phyloP scores from a whole-genome alignment of 2,113 vertebrate genomes.

The Phainopepla nitens region DNA sequence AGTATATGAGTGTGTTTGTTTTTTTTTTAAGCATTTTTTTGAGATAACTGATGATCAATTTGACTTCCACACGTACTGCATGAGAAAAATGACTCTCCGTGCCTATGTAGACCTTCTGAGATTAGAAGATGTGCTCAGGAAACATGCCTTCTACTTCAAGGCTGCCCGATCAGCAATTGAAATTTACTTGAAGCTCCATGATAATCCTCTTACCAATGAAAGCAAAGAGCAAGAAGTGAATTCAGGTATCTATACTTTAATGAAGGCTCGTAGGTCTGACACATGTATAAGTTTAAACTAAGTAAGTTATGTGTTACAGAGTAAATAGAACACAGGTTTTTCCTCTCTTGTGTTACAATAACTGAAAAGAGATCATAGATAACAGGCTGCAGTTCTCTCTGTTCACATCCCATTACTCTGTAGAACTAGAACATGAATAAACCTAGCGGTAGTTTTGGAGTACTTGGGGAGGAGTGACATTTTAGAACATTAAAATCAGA shows the following conservation, averaged over 20 bases:
- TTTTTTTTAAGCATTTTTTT: constrained; percentile 77
- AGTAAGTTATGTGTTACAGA: not conserved
- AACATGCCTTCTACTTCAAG: constrained; percentile 79
- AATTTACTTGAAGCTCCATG: constrained; percentile 81
- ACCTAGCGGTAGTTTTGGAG: not conserved
- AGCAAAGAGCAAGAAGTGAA: constrained; percentile 81
- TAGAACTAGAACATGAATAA: not conserved
- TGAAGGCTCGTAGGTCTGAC: not conserved
- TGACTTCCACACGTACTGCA: constrained; percentile 82
- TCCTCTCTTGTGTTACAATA: not conserved
- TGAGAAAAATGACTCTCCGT: constrained; percentile 82
- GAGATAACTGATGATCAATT: constrained; percentile 82
- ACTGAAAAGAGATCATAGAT: not conserved
- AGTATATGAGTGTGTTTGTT: not conserved
- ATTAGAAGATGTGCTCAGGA: constrained; percentile 77
- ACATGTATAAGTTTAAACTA: not conserved
- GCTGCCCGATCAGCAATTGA: constrained; percentile 78
- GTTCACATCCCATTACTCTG: not conserved
- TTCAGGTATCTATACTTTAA: constrained; percentile 67
- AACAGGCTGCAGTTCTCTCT: not conserved
- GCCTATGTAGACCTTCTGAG: constrained; percentile 80
- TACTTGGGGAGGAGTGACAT: not conserved
- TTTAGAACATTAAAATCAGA: not conserved
- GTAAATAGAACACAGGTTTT: not conserved
- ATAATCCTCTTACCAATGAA: constrained; percentile 77